Conservation (phyloP, 2,888 invertebrate species). For the Mesoligia furuncula region DNA sequence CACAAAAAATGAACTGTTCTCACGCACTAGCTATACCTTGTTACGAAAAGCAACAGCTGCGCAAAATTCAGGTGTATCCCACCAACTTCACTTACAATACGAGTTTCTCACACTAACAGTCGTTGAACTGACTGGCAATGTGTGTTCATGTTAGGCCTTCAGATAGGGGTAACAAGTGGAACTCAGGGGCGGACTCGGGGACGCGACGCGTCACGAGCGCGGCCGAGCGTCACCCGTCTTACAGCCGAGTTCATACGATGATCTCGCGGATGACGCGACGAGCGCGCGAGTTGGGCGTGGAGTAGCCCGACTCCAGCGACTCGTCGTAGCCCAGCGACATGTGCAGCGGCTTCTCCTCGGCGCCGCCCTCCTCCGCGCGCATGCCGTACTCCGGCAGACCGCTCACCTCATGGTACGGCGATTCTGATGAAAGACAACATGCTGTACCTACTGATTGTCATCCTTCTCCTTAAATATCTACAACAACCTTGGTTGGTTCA, state of each 20-base stretch:
- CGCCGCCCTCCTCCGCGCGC: constrained; percentile 93
- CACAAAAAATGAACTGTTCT: constrained; percentile 56
- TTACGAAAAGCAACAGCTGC: constrained; percentile 53
- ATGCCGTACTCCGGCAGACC: constrained; percentile 95
- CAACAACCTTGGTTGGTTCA: neutral
- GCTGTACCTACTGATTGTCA: constrained; percentile 11
- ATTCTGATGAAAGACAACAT: constrained; percentile 90
- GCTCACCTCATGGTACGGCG: constrained; percentile 98
- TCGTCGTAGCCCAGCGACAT: constrained; percentile 97
- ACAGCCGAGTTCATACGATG: constrained; percentile 93
- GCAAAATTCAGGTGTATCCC: constrained; percentile 23
- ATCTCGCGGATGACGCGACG: constrained; percentile 98
- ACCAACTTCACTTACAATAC: constrained; percentile 32
- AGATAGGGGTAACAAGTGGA: constrained; percentile 47
- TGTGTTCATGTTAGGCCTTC: constrained; percentile 42
- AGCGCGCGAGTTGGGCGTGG: constrained; percentile 97
- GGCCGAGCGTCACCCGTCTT: constrained; percentile 44
- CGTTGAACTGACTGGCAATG: constrained; percentile 30
- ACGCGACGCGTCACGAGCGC: constrained; percentile 15
- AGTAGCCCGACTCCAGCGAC: constrained; percentile 97
- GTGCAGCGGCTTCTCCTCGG: constrained; percentile 96
- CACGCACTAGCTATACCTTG: constrained; percentile 55
- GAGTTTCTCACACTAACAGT: constrained; percentile 23
- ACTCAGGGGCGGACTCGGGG: constrained; percentile 35
- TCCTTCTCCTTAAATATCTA: neutral